Conservation (phyloP, 2,113 vertebrate species). For the Tauraco erythrolophus region DNA sequence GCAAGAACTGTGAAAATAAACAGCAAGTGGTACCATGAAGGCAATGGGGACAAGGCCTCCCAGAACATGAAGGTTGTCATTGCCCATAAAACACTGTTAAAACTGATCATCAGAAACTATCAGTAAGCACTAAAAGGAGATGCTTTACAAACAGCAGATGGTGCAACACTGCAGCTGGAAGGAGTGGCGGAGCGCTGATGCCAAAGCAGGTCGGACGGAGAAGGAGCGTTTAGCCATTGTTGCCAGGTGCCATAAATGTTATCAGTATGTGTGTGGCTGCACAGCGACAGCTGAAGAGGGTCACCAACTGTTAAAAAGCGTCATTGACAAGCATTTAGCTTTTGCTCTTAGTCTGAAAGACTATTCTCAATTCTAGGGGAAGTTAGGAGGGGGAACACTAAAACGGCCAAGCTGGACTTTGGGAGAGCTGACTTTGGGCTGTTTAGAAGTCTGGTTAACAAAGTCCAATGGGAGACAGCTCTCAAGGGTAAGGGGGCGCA, state of each 20-base stretch:
- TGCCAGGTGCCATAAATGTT: background rate
- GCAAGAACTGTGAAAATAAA: background rate
- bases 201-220: background rate
- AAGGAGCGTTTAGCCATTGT: background rate
- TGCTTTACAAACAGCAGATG: background rate
- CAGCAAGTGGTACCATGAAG: background rate
- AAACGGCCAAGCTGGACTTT: too few species aligned
- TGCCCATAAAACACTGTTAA: background rate
- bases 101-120: background rate
- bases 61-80: fast-evolving
- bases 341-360: too few species aligned
- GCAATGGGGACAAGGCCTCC: background rate
- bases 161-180: background rate
- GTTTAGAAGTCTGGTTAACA: too few species aligned
- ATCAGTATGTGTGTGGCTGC: background rate
- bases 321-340: background rate
- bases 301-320: background rate
- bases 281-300: background rate
- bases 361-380: too few species aligned
- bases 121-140: background rate
- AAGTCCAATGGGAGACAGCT: too few species aligned
- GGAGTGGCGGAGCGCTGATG: background rate
- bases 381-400: too few species aligned
- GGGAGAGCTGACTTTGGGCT: too few species aligned
- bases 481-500: too few species aligned